Evolutionary conservation across 2,113 vertebrate genomes (phyloP), one percentile per base, ranked within the genome.

Genomic region (Tympanuchus pallidicinctus): DNA sequence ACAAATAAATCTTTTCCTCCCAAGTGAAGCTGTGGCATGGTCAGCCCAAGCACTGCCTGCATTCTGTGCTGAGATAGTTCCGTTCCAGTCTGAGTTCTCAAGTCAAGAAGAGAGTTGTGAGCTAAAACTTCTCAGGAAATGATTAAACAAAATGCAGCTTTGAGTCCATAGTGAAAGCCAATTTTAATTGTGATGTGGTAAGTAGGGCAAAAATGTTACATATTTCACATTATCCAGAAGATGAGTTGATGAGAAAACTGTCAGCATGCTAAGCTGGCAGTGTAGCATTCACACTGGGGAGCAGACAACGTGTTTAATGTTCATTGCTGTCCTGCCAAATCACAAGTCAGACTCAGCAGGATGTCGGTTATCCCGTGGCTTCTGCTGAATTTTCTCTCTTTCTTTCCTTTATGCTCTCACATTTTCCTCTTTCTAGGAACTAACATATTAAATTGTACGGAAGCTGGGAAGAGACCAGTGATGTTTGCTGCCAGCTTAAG

Each of bases 241-340:
- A 4, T 52, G 2, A 34, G 6, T 13, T 50, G 67, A 10, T 6
- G 21, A 14, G 60, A 56, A 34, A 13, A 34, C 9, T 71, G 34
- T 22, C 17, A 2, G 10, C 36, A 72, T 28, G 18, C 79, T 7
- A 2, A 66, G 60, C 2, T 91, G 79, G 76, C 87, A 80, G 54
- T 0, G 1, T 3, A 24, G 57, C 3, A 10, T 50, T 85, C 66
- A 6, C 3, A 0, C 38, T 18, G 54, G 40, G 74, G 60, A 76
- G 36, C 50, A 50, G 36, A 48, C 59, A n/a, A 8, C 30, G 0
- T 20, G 64, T 81, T 74, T 32, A 13, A 50, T 60, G 69, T 18
- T 28, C 21, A 0, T 13, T 48, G 24, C 60, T 24, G n/a, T 90
- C 12, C 75, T 10, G 15, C 72, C 88, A 66, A 45, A 48, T 80